These are phyloP conservation scores for Pterophyllum scalare DNA, from an alignment of 2,113 vertebrate species.

Conservation along the genomic window DNA sequence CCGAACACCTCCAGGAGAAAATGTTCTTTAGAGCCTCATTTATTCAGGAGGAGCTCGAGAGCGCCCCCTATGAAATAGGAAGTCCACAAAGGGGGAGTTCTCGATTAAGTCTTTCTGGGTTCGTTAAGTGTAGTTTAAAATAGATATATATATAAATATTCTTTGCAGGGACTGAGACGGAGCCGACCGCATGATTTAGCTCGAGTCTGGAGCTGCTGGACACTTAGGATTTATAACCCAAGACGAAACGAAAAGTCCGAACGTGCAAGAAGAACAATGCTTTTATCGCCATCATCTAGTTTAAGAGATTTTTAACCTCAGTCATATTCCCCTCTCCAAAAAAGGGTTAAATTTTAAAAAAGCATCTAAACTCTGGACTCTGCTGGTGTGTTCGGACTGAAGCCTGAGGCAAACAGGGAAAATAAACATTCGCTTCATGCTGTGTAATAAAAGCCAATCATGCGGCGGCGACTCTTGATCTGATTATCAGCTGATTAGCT, in stretches of 20 bases:
- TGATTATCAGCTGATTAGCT: too few species aligned
- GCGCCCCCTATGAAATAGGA: background rate
- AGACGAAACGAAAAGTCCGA: fast-evolving
- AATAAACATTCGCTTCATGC: background rate
- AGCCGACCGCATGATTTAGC: fast-evolving
- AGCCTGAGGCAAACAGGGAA: background rate
- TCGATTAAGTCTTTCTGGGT: too few species aligned
- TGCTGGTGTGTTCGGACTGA: background rate
- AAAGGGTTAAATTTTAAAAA: background rate
- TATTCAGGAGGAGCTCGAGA: background rate
- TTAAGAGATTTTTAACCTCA: too few species aligned
- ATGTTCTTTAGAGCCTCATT: background rate
- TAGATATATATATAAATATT: too few species aligned
- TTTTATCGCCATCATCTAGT: fast-evolving
- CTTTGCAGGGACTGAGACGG: background rate
- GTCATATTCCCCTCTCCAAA: background rate
- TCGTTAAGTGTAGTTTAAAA: too few species aligned
- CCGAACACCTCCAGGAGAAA: background rate
- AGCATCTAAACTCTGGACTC: background rate
- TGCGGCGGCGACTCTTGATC: too few species aligned
- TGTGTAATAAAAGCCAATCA: background rate
- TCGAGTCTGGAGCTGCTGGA: too few species aligned
- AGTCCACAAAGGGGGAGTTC: background rate
- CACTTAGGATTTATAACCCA: too few species aligned
- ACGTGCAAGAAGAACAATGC: fast-evolving